These are phyloP conservation scores for Mycteria americana DNA, from an alignment of 2,797 vertebrate species.

Conservation along the genomic window DNA sequence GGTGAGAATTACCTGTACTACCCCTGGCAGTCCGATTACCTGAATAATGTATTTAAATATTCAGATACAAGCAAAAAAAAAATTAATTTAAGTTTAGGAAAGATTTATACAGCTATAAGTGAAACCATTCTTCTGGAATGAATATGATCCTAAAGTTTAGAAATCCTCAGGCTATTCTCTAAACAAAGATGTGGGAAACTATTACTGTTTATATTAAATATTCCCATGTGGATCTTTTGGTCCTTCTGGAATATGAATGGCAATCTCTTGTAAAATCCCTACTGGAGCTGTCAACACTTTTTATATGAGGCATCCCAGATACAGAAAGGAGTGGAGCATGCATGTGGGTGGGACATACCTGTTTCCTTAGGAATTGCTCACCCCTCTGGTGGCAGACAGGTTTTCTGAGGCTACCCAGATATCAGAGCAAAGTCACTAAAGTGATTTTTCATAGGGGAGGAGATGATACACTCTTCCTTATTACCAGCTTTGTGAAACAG, in stretches of 20 bases:
- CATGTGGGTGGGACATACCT: slow-evolving; percentile 18
- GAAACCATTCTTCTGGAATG: slow-evolving; percentile 79
- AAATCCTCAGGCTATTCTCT: slow-evolving; percentile 81
- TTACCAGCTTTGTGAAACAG: not conserved
- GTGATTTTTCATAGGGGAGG: not conserved
- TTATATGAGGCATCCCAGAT: slow-evolving; percentile 51
- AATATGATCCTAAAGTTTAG: slow-evolving; percentile 81
- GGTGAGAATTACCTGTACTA: not conserved
- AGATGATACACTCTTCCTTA: not conserved
- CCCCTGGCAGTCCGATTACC: not conserved
- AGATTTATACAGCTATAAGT: slow-evolving; percentile 77
- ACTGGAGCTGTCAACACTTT: slow-evolving; percentile 57
- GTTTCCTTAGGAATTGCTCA: slow-evolving; percentile 1
- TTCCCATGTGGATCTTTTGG: slow-evolving; percentile 73
- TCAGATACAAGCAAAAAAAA: slow-evolving; percentile 30
- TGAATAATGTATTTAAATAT: slow-evolving; percentile 45
- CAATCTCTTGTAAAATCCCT: slow-evolving; percentile 59
- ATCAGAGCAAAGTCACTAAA: not conserved
- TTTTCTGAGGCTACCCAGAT: slow-evolving; percentile 3
- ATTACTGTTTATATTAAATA: slow-evolving; percentile 84
- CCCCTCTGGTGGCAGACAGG: not conserved
- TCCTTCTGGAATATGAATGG: slow-evolving; percentile 73
- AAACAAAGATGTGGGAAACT: slow-evolving; percentile 88
- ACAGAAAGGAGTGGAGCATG: not conserved
- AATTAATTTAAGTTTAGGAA: slow-evolving; percentile 59